Evolutionary conservation across 1,140 invertebrate genomes (phyloP).

Genomic region (Drusus annulatus): DNA sequence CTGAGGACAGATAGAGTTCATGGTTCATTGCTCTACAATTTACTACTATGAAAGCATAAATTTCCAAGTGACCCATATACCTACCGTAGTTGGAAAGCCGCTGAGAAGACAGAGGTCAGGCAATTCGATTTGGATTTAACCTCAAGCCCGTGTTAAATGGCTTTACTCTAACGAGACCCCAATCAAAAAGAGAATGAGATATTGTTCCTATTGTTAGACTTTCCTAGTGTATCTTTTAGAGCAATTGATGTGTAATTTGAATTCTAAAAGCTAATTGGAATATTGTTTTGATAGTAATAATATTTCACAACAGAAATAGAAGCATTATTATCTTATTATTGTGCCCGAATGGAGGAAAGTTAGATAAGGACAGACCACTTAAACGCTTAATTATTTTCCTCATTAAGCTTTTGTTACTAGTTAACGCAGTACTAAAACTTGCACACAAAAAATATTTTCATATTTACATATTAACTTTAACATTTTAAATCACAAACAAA

Average conservation of each 20-base stretch:
- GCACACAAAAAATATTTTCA: too few species aligned
- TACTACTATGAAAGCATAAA: constrained; percentile 10
- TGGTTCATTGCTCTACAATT: constrained; percentile 7
- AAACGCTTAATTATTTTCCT: too few species aligned
- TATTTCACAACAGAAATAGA: too few species aligned
- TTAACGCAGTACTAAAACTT: too few species aligned
- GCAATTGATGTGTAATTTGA: not conserved
- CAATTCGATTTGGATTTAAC: constrained; percentile 33
- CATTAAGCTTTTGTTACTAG: too few species aligned
- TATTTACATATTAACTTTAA: too few species aligned
- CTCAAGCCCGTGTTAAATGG: constrained; percentile 31
- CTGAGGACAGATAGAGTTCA: not conserved
- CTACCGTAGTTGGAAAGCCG: not conserved
- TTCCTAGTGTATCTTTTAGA: not conserved
- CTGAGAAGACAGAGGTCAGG: constrained; percentile 20
- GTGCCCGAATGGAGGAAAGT: too few species aligned
- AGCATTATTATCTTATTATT: too few species aligned
- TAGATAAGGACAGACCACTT: too few species aligned
- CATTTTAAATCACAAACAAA: too few species aligned
- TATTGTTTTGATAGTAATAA: not conserved
- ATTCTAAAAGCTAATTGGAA: not conserved
- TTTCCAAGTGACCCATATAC: constrained; percentile 22
- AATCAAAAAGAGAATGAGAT: constrained; percentile 26
- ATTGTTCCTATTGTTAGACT: not conserved
- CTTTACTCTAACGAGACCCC: constrained; percentile 21